Percentiles rank a stretch among this genome's conserved stretches.
These are phyloP conservation scores for Sinocyclocheilus rhinocerous DNA, from an alignment of 2,113 vertebrate species.

Conservation along the genomic window DNA sequence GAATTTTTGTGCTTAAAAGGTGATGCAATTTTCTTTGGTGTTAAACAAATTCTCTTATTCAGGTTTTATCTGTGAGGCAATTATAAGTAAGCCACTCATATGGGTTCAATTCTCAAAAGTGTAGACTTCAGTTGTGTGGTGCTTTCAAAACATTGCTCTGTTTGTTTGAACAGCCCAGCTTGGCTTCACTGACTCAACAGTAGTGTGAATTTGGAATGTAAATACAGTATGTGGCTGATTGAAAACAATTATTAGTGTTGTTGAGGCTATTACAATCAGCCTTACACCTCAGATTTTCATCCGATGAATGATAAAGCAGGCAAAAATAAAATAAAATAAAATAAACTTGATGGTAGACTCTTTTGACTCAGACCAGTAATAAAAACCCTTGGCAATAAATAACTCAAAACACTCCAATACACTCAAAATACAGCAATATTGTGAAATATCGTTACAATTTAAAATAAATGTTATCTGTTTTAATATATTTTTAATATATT, in stretches of 20 bases:
- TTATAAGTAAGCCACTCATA: not conserved
- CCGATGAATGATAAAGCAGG: not conserved
- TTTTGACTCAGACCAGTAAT: not conserved
- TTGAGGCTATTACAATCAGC: not conserved
- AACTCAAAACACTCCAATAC: no score
- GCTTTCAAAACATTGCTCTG: not conserved
- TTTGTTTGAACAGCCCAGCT: not conserved
- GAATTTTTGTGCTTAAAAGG: not conserved
- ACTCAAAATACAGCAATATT: no score
- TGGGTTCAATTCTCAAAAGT: not conserved
- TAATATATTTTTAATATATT: no score
- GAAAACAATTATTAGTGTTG: not conserved
- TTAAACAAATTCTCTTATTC: not conserved
- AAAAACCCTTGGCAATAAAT: not conserved
- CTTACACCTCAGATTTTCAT: not conserved
- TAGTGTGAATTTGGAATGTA: not conserved
- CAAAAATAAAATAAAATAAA: not conserved
- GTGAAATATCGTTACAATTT: no score
- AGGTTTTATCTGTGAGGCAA: not conserved
- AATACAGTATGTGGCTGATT: not conserved
- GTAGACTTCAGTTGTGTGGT: not conserved
- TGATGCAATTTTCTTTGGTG: not conserved
- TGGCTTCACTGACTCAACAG: not conserved
- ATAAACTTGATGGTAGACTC: not conserved
- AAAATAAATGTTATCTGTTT: no score